Evolutionary conservation across 1,140 invertebrate species (phyloP), one percentile per base, ranked within the genome.

Genomic region (Berghia stephanieae): DNA sequence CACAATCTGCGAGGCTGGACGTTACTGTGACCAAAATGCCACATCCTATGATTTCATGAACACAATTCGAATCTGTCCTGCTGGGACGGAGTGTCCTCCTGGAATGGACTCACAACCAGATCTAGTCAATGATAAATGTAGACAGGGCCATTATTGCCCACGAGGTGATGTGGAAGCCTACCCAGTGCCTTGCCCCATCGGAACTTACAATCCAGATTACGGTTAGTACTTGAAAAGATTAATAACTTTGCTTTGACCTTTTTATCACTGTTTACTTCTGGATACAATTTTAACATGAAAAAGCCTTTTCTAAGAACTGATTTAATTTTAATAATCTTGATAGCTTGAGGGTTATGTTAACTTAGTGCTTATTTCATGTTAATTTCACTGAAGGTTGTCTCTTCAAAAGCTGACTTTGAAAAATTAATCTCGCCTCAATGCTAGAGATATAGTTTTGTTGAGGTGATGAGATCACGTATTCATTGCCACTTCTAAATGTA

Each of bases 71-170:
- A 83, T 79, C 18, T 88, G 86, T 81, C 86, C 86, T 38, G 84
- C 86, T 16, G 87, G 87, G 52, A 76, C 85, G 31, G 86, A 88
- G 57, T 88, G 87, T 80, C 86, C 86, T 21, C 80, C 83, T 27
- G 86, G 86, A 69, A 87, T 88, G 87, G 36, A 42, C n/a, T 55
- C 78, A 38, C 78, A 80, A 63, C 87, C 87, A 13, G 84, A 88
- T 71, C 77, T 87, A n/a, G 77, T 83, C 44, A 27, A 18, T 8
- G 82, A 88, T 60, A 73, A 82, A 38, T 88, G 86, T 78, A 82
- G 86, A 10, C 75, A 70, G 34, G 87, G 87, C 60, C 73, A 87
- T 72, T 88, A 88, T 77, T 88, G 87, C 78, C 86, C 83, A 31
- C 70, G 76, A 36, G 87, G 87, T 31, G 81, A 87, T 78, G 84